Conservation (phyloP, 2,797 vertebrate species). For the Rhynchotus rufescens region DNA sequence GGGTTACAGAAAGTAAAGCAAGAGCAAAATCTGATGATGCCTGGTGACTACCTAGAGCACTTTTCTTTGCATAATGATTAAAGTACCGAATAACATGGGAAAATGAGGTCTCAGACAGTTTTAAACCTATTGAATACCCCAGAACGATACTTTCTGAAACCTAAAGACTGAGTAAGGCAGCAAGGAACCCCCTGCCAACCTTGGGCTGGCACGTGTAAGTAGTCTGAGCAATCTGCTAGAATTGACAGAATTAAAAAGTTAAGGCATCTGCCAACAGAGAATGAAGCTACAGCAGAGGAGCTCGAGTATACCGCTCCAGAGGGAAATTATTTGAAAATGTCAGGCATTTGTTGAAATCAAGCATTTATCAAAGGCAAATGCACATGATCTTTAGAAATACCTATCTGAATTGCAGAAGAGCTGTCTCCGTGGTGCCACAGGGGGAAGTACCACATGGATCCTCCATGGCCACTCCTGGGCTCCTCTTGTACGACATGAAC, state of each 20-base stretch:
- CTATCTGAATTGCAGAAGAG: background rate
- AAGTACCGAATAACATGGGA: background rate
- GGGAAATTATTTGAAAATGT: slow-evolving; percentile 2
- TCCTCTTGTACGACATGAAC: background rate
- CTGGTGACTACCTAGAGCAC: background rate
- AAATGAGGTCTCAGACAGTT: background rate
- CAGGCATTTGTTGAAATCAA: background rate
- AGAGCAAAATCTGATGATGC: background rate
- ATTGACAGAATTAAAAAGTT: background rate
- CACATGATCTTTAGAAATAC: background rate
- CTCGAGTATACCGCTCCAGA: background rate
- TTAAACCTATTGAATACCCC: background rate
- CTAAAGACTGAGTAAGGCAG: background rate
- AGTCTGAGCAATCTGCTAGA: background rate
- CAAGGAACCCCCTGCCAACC: background rate
- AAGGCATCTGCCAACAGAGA: background rate
- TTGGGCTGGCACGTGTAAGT: background rate
- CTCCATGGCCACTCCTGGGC: background rate
- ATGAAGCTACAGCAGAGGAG: background rate
- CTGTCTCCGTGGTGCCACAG: background rate
- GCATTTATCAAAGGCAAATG: background rate
- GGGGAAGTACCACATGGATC: background rate
- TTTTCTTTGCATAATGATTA: background rate
- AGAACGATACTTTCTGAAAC: background rate
- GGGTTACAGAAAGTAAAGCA: background rate